Conservation (phyloP, 2,113 vertebrate species). For the Saimiri boliviensis region DNA sequence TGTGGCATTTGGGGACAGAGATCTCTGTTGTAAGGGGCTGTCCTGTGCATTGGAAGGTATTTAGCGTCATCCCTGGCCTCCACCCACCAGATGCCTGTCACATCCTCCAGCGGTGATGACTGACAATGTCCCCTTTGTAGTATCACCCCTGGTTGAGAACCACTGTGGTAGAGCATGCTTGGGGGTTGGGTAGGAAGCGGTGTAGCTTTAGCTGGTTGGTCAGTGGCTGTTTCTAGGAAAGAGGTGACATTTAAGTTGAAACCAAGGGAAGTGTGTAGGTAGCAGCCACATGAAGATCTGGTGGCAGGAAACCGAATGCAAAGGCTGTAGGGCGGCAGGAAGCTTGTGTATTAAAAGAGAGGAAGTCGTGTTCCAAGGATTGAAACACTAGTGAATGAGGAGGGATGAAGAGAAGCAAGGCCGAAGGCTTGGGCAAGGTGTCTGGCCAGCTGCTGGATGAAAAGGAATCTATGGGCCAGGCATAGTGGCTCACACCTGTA, state of each 20-base stretch:
- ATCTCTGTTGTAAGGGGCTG: too few species aligned
- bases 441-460: not conserved
- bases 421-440: fast-evolving
- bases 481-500: too few species aligned
- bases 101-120: not conserved
- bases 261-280: not conserved
- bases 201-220: not conserved
- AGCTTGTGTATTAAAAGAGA: not conserved
- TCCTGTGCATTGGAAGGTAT: not conserved
- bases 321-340: not conserved
- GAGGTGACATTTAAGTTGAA: slow-evolving; percentile 11
- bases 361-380: not conserved
- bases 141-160: not conserved
- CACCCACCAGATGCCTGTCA: not conserved
- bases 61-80: not conserved
- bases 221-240: not conserved
- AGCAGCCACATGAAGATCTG: not conserved
- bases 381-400: not conserved
- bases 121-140: not conserved
- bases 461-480: too few species aligned
- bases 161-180: not conserved
- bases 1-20: not conserved
- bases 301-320: not conserved
- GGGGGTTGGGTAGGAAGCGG: not conserved
- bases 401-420: fast-evolving